These are phyloP conservation scores for Anolis sagrei DNA, from an alignment of 2,113 vertebrate genomes.

Conservation along the genomic window DNA sequence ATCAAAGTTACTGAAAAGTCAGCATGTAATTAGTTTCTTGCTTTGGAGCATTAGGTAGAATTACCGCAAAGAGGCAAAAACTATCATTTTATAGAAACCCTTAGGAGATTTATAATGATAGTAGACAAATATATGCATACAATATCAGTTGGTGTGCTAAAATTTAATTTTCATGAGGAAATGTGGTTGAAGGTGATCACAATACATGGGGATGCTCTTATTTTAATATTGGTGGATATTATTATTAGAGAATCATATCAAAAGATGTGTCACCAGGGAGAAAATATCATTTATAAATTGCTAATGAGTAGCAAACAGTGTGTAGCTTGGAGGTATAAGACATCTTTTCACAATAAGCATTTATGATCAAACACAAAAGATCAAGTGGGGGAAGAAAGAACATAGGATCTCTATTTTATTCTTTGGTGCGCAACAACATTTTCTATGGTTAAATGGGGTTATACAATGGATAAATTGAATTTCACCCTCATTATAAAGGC, in stretches of 20 bases:
- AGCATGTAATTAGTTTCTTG: conserved; percentile 89
- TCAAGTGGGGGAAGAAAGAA: conserved; percentile 72
- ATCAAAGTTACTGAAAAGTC: conserved; percentile 87
- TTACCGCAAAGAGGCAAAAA: conserved; percentile 85
- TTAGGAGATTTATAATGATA: conserved; percentile 87
- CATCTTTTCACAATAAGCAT: conserved; percentile 85
- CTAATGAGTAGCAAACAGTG: conserved; percentile 98
- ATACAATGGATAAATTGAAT: conserved; percentile 37
- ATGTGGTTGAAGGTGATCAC: conserved; percentile 89
- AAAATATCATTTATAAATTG: conserved; percentile 99
- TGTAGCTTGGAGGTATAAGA: conserved; percentile 90
- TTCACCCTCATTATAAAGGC: conserved; percentile 45
- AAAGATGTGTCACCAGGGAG: conserved; percentile 99
- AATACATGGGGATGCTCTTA: conserved; percentile 90
- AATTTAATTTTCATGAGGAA: conserved; percentile 87
- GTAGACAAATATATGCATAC: conserved; percentile 87
- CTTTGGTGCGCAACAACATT: conserved; percentile 69
- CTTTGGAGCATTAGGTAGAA: conserved; percentile 87
- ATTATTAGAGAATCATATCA: conserved; percentile 98
- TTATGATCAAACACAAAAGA: conserved; percentile 84
- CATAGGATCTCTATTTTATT: conserved; percentile 74
- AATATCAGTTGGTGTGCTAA: conserved; percentile 86
- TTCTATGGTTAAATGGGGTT: conserved; percentile 66
- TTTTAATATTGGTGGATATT: conserved; percentile 97
- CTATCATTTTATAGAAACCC: conserved; percentile 86